Evolutionary conservation across 2,888 invertebrate species (phyloP).

Genomic region (Nomada flava): DNA sequence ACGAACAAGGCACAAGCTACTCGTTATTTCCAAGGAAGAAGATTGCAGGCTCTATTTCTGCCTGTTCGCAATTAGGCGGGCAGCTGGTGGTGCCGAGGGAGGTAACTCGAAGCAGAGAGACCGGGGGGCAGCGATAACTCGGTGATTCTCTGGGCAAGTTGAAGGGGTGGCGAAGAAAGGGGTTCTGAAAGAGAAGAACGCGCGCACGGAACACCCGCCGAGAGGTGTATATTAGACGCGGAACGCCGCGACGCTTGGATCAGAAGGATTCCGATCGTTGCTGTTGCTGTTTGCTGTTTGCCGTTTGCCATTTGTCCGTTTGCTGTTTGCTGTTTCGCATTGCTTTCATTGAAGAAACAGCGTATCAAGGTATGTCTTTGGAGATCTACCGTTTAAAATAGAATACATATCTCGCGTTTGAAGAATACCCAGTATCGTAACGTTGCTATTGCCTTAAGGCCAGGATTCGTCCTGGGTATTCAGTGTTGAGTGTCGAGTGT

Average conservation of each 20-base stretch:
- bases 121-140: slow-evolving; percentile 61
- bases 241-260: slow-evolving; percentile 76
- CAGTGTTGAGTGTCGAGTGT: slow-evolving; percentile 55
- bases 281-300: slow-evolving; percentile 19
- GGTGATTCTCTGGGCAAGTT: slow-evolving; percentile 84
- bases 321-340: too few relatives aligned
- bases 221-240: slow-evolving; percentile 81
- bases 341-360: slow-evolving; percentile 29
- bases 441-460: slow-evolving; percentile 29
- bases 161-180: slow-evolving; percentile 63
- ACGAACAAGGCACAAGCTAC: slow-evolving; percentile 54
- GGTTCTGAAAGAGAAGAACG: slow-evolving; percentile 78
- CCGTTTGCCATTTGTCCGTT: too few relatives aligned
- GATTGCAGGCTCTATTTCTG: slow-evolving; percentile 78
- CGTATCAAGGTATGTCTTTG: slow-evolving; percentile 42
- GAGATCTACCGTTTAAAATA: slow-evolving; percentile 19
- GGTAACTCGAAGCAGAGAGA: slow-evolving; percentile 33
- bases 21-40: slow-evolving; percentile 72
- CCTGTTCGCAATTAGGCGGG: slow-evolving; percentile 72
- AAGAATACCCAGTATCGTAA: slow-evolving; percentile 5
- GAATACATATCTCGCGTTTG: slow-evolving; percentile 4
- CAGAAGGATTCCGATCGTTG: slow-evolving; percentile 76
- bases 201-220: slow-evolving; percentile 75
- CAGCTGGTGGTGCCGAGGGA: slow-evolving; percentile 43
- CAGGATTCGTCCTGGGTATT: slow-evolving; percentile 43